Base-by-base conservation (phyloP, 2,797 vertebrate species). In the Tangara arthus region DNA sequence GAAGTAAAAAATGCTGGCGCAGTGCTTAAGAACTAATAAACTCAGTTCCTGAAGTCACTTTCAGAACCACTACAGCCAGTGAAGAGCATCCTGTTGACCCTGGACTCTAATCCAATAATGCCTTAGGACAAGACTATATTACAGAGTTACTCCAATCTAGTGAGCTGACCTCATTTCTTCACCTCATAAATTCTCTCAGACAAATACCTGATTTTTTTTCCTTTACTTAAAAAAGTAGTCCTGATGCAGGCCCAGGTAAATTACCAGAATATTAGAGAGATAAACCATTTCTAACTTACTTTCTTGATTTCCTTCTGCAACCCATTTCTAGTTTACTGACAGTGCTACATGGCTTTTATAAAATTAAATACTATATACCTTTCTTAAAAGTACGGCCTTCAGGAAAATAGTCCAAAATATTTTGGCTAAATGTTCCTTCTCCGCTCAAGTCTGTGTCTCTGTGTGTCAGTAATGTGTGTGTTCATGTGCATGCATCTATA, bases 401-500 rank as follows among this genome's bases (percentile, higher is more conserved):
- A 37, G 47, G 42, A 76, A 87, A 87, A 82, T 14, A 82, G 42
- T 52, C 41, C 13, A 24, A 73, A 22, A 37, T 87, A 49, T 71
- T 91, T 60, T 64, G 17, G 8, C n/a, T 73, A 24, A 32, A 12
- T 55, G 3, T 49, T 56, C 21, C 37, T 85, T 87, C n/a, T 82
- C 26, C 39, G 12, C 4, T 44, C 37, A 63, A 16, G 23, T 47
- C 8, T 6, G 1, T 56, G 15, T 63, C 13, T 70, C 8, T 55
- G 9, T 55, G 6, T 44, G 41, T 35, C 55, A 30, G 18, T 16
- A 6, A 8, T 22, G 6, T 47, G 24, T 26, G 23, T 47, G 30
- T 61, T 28, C 72, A 18, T 46, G 11, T 41, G 14, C 23, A 24
- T 0, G 0, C 15, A 17, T 37, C 14, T 32, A 4, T 52, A 46